Percentiles rank a stretch among this genome's conserved stretches.
phyloP scores from a whole-genome alignment of 1,140 invertebrate genomes.

The Meloidogyne floridensis region DNA sequence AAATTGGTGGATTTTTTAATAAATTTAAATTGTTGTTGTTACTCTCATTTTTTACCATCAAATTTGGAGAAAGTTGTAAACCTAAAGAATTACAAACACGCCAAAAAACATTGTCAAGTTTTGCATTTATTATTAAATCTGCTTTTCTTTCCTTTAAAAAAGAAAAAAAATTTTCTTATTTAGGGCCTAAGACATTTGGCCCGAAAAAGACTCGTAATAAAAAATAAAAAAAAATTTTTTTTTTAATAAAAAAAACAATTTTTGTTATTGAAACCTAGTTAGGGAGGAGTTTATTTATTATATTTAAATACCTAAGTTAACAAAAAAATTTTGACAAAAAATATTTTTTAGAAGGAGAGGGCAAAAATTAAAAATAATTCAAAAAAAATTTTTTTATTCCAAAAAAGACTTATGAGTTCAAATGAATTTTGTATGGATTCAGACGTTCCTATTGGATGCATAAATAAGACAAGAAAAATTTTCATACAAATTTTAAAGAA shows the following conservation, averaged over 20 bases:
- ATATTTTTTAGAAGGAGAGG: not conserved
- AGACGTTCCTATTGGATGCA: too few species aligned
- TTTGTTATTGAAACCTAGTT: too few species aligned
- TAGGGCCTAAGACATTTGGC: too few species aligned
- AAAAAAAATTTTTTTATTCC: too few species aligned
- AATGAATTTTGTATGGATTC: too few species aligned
- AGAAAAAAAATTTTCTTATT: not conserved
- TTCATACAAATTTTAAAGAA: too few species aligned
- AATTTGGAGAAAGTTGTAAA: not conserved
- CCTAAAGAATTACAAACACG: constrained; percentile 17
- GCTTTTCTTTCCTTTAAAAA: constrained; percentile 59
- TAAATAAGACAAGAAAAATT: too few species aligned
- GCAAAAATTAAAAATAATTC: too few species aligned
- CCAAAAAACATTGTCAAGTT: constrained; percentile 46
- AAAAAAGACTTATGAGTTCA: not conserved
- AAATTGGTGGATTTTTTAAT: too few species aligned
- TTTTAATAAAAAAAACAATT: not conserved
- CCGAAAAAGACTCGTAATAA: too few species aligned
- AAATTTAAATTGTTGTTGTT: not conserved
- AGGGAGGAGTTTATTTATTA: too few species aligned
- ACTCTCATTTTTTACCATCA: not conserved
- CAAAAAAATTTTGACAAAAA: not conserved
- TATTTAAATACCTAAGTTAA: too few species aligned
- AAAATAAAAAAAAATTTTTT: not conserved
- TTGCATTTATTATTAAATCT: constrained; percentile 54